Percentiles rank a stretch among this genome's conserved stretches.
Evolutionary conservation across 2,888 invertebrate species (phyloP).

Genomic region (Melieria picta): DNA sequence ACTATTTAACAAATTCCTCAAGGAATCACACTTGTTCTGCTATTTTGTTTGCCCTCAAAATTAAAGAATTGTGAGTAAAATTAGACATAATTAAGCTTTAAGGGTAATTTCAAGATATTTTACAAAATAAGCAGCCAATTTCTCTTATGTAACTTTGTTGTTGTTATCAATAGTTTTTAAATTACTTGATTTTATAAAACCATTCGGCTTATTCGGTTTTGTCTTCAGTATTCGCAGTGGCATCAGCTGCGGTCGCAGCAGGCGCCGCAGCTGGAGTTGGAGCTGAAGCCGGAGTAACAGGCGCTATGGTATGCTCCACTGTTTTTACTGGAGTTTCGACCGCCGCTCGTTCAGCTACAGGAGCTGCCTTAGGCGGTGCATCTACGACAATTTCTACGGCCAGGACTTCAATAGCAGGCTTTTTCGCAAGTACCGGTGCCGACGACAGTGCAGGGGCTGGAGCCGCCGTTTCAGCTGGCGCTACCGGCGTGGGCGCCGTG

Average conservation of each 20-base stretch:
- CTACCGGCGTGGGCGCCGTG: slow-evolving; percentile 27
- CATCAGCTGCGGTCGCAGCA: background rate
- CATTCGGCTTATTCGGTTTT: background rate
- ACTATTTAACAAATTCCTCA: no score
- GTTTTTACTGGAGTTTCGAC: no score
- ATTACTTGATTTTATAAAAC: background rate
- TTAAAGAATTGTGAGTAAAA: background rate
- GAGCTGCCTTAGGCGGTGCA: background rate
- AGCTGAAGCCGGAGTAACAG: background rate
- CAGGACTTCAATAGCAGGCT: background rate
- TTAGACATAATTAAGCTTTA: background rate
- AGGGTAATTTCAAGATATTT: background rate
- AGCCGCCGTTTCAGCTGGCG: slow-evolving; percentile 23
- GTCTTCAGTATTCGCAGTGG: background rate
- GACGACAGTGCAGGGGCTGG: background rate
- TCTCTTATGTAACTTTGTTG: slow-evolving; percentile 10
- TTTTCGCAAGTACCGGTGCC: background rate
- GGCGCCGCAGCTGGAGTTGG: background rate
- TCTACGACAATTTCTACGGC: background rate
- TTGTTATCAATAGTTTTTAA: background rate
- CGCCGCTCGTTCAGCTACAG: background rate
- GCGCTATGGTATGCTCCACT: no score
- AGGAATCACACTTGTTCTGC: no score
- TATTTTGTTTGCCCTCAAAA: background rate
- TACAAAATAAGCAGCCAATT: slow-evolving; percentile 8